Evolutionary conservation across 2,888 invertebrate genomes (phyloP), one percentile per base, ranked within the genome.

Genomic region (Amphipoea oculea): DNA sequence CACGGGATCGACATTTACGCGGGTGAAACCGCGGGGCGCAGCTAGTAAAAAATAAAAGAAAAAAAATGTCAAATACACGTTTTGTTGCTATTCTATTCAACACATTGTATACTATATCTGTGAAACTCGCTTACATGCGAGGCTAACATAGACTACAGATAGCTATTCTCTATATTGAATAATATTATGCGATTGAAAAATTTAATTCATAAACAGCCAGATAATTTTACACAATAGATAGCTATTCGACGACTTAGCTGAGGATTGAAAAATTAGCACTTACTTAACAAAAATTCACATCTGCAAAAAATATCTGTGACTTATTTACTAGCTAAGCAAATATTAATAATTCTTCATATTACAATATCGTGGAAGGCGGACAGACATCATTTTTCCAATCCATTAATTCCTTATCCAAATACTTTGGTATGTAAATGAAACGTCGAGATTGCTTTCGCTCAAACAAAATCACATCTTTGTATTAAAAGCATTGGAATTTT

Each of bases 361-460:
- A 62, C 54, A 73, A 85, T 66, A 72, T 51, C 4, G 23, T 63
- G 20, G 14, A 68, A 68, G 2, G 54, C 36, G 17, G 48, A 62
- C 60, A 69, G 29, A 76, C 73, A 54, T 29, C 23, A 63, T 76
- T 66, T 72, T 77, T 70, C 57, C 57, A 73, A 86, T 72, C 79
- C 83, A 78, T 72, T 77, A 74, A 82, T 68, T 69, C 72, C 78
- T 69, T 72, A 42, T 73, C 68, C 63, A 71, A 87, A 76, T 84
- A 87, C 76, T 74, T 76, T 69, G 57, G 17, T 51, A 68, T 71
- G 80, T 73, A 81, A 86, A 84, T 78, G 63, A 68, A 62, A 73
- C 72, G 36, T 51, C n/a, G 67, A 23, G 14, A 79, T 73, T 68
- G 45, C 57, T 86, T 69, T 69, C 51, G 29, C 36, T 73, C 63